These are phyloP conservation scores for Melozone crissalis DNA, from an alignment of 2,113 vertebrate genomes.

Conservation along the genomic window DNA sequence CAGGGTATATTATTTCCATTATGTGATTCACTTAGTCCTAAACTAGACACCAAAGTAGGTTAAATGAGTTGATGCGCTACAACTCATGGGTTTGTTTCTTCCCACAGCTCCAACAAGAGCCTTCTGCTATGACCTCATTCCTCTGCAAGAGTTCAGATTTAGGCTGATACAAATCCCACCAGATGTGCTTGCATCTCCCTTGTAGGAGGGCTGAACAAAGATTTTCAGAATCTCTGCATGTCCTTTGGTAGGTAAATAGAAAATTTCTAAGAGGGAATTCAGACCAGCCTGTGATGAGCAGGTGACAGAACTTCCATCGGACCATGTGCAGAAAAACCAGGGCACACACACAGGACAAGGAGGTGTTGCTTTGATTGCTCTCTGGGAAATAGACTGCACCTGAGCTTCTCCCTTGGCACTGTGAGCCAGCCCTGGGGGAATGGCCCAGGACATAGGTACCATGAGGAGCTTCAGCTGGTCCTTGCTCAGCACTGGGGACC, in stretches of 20 bases:
- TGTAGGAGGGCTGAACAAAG: not conserved
- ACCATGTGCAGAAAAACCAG: not conserved
- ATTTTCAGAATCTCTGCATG: not conserved
- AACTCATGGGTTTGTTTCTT: not conserved
- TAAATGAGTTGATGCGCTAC: not conserved
- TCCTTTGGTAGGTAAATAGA: not conserved
- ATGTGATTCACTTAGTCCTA: not conserved
- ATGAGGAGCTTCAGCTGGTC: not conserved
- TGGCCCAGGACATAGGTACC: not conserved
- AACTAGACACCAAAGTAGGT: not conserved
- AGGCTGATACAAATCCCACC: not conserved
- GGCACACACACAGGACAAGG: not conserved
- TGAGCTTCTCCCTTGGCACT: not conserved
- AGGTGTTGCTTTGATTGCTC: not conserved
- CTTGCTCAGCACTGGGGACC: not conserved
- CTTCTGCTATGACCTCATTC: not conserved
- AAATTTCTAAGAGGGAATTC: not conserved
- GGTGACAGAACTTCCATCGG: not conserved
- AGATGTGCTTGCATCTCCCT: not conserved
- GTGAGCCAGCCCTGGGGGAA: accelerated
- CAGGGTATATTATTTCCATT: not conserved
- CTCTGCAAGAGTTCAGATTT: not conserved
- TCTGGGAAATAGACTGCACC: accelerated
- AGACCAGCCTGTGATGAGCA: not conserved
- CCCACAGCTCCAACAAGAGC: not conserved